Evolutionary conservation across 2,888 invertebrate genomes (phyloP).

Genomic region (Mythimna lalbum): DNA sequence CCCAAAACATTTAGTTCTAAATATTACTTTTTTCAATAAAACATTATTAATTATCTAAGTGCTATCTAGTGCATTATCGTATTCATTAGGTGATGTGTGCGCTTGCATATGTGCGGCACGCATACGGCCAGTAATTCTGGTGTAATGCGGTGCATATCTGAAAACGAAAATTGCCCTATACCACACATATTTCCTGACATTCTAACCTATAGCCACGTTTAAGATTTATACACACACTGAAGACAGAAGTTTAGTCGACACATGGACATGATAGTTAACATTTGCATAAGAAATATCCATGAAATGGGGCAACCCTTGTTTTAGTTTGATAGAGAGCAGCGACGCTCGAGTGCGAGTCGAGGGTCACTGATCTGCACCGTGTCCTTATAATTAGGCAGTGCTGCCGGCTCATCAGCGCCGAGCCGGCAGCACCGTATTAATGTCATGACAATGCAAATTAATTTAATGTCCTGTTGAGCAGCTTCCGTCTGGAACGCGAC

Average conservation of each 20-base stretch:
- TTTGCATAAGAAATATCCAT: constrained; percentile 88
- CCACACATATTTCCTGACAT: constrained; percentile 89
- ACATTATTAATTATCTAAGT: constrained; percentile 87
- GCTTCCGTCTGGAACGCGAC: constrained; percentile 79
- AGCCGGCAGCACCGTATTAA: constrained; percentile 77
- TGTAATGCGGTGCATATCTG: constrained; percentile 91
- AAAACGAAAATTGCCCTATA: constrained; percentile 91
- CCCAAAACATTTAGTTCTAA: constrained; percentile 89
- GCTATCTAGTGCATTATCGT: constrained; percentile 90
- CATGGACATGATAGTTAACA: constrained; percentile 90
- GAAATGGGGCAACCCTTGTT: constrained; percentile 91
- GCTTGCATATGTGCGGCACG: constrained; percentile 91
- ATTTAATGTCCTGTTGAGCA: constrained; percentile 72
- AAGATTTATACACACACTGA: constrained; percentile 84
- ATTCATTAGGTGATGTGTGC: constrained; percentile 90
- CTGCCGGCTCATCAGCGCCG: constrained; percentile 70
- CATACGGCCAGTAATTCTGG: constrained; percentile 91
- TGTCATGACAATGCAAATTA: constrained; percentile 80
- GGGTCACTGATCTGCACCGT: constrained; percentile 75
- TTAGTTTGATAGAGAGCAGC: constrained; percentile 79
- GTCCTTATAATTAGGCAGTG: constrained; percentile 78
- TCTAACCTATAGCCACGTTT: constrained; percentile 85
- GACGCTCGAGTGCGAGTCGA: constrained; percentile 73
- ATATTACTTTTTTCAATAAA: constrained; percentile 83
- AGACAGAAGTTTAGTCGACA: constrained; percentile 87